Evolutionary conservation across 2,888 invertebrate genomes (phyloP).

Genomic region (Zelleria hepariella): DNA sequence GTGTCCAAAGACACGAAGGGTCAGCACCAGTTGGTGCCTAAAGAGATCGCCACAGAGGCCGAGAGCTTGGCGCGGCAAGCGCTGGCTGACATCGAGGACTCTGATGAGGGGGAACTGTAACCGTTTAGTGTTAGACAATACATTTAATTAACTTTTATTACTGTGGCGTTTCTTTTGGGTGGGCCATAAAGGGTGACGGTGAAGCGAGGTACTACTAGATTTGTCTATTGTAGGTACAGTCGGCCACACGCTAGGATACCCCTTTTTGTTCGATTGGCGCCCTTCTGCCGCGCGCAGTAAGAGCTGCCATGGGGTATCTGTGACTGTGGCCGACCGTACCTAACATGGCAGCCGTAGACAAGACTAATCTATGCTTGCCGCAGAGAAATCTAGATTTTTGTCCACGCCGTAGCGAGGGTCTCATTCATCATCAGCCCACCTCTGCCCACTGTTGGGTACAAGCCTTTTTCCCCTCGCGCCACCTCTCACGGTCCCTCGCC

Average conservation of each 20-base stretch:
- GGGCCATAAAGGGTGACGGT: neutral
- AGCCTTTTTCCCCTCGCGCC: no score
- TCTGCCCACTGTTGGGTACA: no score
- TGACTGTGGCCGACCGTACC: no score
- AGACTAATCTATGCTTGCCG: neutral
- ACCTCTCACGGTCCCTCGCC: no score
- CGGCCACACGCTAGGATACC: no score
- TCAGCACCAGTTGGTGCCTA: constrained; percentile 85
- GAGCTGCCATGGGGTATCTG: no score
- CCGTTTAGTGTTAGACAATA: constrained; percentile 25
- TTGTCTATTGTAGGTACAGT: no score
- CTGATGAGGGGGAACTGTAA: constrained; percentile 84
- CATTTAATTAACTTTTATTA: constrained; percentile 44
- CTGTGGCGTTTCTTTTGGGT: constrained; percentile 12
- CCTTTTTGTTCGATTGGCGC: no score
- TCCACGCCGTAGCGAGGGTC: no score
- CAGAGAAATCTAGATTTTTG: no score
- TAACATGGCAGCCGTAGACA: neutral
- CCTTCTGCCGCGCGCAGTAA: no score
- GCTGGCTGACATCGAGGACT: constrained; percentile 87
- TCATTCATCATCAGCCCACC: no score
- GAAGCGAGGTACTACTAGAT: neutral
- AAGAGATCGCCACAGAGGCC: constrained; percentile 82
- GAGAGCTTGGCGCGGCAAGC: constrained; percentile 91
- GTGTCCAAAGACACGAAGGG: constrained; percentile 88